A percentile compares a stretch with the other conserved stretches of the same genome.
Conservation (phyloP, 2,797 vertebrate genomes). For the Hylomyscus alleni region DNA sequence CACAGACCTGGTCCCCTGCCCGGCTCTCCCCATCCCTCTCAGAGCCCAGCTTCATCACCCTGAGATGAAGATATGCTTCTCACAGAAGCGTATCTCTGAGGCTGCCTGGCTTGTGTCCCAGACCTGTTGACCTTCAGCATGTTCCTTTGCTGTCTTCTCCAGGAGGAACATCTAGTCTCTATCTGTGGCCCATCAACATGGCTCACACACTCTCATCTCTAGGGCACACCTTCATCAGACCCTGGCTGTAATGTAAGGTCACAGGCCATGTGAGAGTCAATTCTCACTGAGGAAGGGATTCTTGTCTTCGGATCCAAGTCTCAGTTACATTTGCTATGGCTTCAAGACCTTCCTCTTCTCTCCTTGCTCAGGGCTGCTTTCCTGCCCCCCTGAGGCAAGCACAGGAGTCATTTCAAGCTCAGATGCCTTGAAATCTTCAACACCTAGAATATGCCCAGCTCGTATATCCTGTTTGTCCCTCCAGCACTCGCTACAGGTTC, state of each 20-base stretch:
- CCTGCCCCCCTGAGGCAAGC: neutral
- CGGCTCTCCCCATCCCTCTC: neutral
- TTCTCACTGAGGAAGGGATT: neutral
- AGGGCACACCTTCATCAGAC: neutral
- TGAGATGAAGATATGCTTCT: no score
- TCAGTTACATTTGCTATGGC: neutral
- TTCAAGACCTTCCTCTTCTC: neutral
- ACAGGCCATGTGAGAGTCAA: rapidly evolving
- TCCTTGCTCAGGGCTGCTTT: neutral
- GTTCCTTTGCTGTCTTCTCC: neutral
- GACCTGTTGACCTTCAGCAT: rapidly evolving
- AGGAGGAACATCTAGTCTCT: no score
- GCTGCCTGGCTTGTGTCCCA: neutral
- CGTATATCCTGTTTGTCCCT: rapidly evolving
- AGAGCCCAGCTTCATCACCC: neutral
- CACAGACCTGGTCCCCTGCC: neutral
- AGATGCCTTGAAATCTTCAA: neutral
- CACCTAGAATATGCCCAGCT: rapidly evolving
- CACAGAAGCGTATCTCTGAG: neutral
- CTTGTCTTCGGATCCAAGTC: neutral
- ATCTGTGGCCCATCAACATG: rapidly evolving
- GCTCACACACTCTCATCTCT: neutral
- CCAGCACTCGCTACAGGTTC: neutral
- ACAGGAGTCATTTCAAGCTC: neutral
- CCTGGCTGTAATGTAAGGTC: neutral